Evolutionary conservation across 53 echinoderm and acorn worm species (phyloP).

Genomic region (Glandiceps talaboti): DNA sequence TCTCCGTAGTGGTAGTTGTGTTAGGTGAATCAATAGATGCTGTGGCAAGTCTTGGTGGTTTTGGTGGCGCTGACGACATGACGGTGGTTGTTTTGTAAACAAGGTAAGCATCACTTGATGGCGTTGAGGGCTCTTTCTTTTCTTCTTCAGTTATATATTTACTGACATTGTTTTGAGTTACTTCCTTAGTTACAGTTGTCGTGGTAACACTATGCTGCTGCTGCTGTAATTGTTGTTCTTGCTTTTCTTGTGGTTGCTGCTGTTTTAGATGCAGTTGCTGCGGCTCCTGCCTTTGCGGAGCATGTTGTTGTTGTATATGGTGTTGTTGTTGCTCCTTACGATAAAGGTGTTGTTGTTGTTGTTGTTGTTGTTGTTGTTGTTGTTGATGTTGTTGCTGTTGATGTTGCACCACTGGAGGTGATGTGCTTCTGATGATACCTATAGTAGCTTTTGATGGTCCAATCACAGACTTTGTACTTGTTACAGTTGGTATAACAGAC

Average conservation of each 20-base stretch:
- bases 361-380: too few relatives aligned
- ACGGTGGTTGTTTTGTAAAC: not conserved
- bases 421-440: not conserved
- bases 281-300: too few relatives aligned
- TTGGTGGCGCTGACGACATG: not conserved
- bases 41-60: not conserved
- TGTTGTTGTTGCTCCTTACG: too few relatives aligned
- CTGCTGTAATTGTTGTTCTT: too few relatives aligned
- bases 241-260: too few relatives aligned
- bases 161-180: too few relatives aligned
- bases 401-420: not conserved
- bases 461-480: not conserved
- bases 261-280: too few relatives aligned
- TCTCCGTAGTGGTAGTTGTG: not conserved
- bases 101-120: not conserved
- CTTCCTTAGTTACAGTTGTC: too few relatives aligned
- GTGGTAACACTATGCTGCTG: too few relatives aligned
- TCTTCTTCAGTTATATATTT: too few relatives aligned
- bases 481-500: not conserved
- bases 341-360: too few relatives aligned
- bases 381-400: not conserved
- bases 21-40: not conserved
- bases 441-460: not conserved
- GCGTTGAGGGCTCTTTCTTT: not conserved
- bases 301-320: not conserved